phyloP scores from a whole-genome alignment of 2,888 invertebrate species.

The Tuberolachnus salignus region DNA sequence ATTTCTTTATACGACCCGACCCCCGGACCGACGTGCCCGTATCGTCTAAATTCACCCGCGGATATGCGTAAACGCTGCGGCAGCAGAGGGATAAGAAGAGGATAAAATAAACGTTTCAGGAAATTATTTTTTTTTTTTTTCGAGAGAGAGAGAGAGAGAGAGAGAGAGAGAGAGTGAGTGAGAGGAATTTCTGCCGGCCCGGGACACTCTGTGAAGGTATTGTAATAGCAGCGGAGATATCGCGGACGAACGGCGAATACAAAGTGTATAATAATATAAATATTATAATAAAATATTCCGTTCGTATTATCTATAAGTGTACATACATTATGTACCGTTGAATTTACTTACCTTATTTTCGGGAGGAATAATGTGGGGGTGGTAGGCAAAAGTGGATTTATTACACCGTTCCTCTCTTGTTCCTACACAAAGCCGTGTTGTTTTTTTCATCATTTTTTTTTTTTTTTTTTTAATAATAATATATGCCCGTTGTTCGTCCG shows the following conservation, averaged over 20 bases:
- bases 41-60: neutral
- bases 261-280: too few relatives aligned
- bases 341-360: slow-evolving; percentile 16
- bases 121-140: slow-evolving; percentile 40
- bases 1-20: neutral
- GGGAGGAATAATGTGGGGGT: neutral
- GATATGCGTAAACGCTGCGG: neutral
- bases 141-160: too few relatives aligned
- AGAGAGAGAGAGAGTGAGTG: slow-evolving; percentile 1
- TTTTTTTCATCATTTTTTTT: slow-evolving; percentile 1
- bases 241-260: slow-evolving; percentile 41
- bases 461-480: too few relatives aligned
- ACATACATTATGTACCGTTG: neutral
- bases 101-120: slow-evolving; percentile 35
- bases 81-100: neutral
- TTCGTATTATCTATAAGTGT: neutral
- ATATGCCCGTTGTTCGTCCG: too few relatives aligned
- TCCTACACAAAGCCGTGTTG: neutral
- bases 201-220: neutral
- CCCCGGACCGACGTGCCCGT: neutral
- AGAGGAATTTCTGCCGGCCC: neutral
- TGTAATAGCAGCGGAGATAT: neutral
- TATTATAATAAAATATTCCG: too few relatives aligned
- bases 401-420: too few relatives aligned
- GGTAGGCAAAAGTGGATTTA: slow-evolving; percentile 14